Conservation (phyloP, 2,113 vertebrate species). For the Nestor notabilis region DNA sequence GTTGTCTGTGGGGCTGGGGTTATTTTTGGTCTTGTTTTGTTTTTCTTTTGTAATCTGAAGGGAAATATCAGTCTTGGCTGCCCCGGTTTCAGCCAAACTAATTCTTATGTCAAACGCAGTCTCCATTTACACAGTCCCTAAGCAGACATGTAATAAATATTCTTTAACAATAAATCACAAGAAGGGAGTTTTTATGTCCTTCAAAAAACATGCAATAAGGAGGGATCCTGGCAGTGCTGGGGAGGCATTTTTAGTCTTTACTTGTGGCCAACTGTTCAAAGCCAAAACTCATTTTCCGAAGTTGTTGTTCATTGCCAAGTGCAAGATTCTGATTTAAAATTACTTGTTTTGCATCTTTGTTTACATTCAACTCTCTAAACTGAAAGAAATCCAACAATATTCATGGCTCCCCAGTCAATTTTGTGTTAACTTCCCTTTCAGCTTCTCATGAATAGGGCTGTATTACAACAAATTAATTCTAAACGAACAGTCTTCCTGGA, state of each 20-base stretch:
- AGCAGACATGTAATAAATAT: neutral
- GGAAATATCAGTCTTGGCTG: neutral
- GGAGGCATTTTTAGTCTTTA: neutral
- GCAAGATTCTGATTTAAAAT: neutral
- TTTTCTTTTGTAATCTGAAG: neutral
- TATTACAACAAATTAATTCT: conserved; percentile 7
- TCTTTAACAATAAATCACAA: neutral
- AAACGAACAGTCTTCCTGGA: neutral
- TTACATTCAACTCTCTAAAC: neutral
- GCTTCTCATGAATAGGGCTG: neutral
- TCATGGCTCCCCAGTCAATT: neutral
- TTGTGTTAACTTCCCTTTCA: neutral
- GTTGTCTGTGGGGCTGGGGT: no score
- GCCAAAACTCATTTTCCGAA: neutral
- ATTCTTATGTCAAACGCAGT: neutral
- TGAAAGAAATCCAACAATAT: neutral
- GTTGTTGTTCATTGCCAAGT: neutral
- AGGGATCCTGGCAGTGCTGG: neutral
- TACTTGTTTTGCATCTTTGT: neutral
- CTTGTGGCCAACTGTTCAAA: neutral
- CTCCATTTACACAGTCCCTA: neutral
- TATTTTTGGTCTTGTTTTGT: neutral
- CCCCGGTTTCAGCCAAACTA: neutral
- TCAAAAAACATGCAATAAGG: neutral
- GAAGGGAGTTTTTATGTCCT: neutral